Evolutionary conservation across 2,888 invertebrate species (phyloP).

Genomic region (Encarsia formosa): DNA sequence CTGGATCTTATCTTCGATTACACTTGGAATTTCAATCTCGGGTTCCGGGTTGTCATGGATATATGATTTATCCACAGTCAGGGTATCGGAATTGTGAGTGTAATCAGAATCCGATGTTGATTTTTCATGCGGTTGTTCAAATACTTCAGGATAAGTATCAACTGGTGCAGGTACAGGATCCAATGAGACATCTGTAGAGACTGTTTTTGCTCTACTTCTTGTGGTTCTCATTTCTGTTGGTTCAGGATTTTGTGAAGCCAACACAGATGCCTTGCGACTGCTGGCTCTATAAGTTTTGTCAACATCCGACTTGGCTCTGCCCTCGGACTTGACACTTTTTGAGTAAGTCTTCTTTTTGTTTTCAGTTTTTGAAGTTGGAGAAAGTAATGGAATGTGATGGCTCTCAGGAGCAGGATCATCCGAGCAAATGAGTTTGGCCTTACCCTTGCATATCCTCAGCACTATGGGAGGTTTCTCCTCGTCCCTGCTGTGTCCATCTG

Average conservation of each 20-base stretch:
- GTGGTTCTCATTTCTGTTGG: conserved; percentile 47
- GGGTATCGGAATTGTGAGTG: too few relatives aligned
- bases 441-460: conserved; percentile 78
- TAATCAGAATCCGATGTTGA: too few relatives aligned
- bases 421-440: conserved; percentile 55
- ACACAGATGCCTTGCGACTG: conserved; percentile 32
- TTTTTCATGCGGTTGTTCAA: too few relatives aligned
- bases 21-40: too few relatives aligned
- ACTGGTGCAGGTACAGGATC: too few relatives aligned
- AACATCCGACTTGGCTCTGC: conserved; percentile 27
- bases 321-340: too few relatives aligned
- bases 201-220: conserved; percentile 45
- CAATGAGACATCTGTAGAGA: too few relatives aligned
- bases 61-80: too few relatives aligned
- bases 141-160: too few relatives aligned
- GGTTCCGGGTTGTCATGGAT: too few relatives aligned
- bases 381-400: conserved; percentile 41
- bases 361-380: conserved; percentile 13
- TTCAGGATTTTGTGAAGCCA: conserved; percentile 44
- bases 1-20: too few relatives aligned
- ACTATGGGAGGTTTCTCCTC: conserved; percentile 73
- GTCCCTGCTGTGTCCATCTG: too few relatives aligned
- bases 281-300: conserved; percentile 24
- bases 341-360: conserved; percentile 29
- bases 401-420: conserved; percentile 42